Base-by-base conservation (phyloP, 1,140 invertebrate species). In the Manduca sexta region DNA sequence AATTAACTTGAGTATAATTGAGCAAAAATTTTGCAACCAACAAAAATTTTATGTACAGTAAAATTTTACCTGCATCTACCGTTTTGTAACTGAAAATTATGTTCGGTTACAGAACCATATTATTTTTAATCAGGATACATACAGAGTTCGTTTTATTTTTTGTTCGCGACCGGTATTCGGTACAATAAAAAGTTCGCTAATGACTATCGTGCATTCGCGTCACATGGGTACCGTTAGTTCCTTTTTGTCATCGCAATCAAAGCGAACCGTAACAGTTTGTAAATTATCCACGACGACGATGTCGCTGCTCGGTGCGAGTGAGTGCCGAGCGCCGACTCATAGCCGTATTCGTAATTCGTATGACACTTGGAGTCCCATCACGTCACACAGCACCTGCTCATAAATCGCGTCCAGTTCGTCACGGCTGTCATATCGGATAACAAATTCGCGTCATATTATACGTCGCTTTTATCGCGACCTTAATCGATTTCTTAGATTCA, bases 221-320 rank as follows among this genome's bases (percentile, higher is more conserved):
- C 60, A 52, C 47, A 54, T 49, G 38, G 16, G 53, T 57, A 57
- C 67, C 60, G 61, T 64, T 68, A 61, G 40, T 43, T 41, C 42
- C 35, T 61, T 63, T 65, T 63, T 59, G 47, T 49, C 39, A 40
- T 49, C 26, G 48, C 49, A 18, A 54, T 59, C 50, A 51, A 50
- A 59, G 52, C 41, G 43, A 46, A 56, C 49, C 60, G 51, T 29
- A 50, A 49, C 61, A 63, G 54, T 69, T 67, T 62, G 55, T 56
- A 39, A 49, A 69, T 71, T 73, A 74, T 60, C 48, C 62, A 67
- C 65, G 71, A 52, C 53, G 41, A 33, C 41, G 46, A 49, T 58
- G 57, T 57, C 49, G 42, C 52, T 45, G 41, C 52, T 43, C 45
- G 50, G 50, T 33, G 43, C 49, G 60, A 58, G 59, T 62, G 49